Evolutionary conservation across 2,797 vertebrate genomes (phyloP), one percentile per base, ranked within the genome.

Genomic region (Tapera naevia): DNA sequence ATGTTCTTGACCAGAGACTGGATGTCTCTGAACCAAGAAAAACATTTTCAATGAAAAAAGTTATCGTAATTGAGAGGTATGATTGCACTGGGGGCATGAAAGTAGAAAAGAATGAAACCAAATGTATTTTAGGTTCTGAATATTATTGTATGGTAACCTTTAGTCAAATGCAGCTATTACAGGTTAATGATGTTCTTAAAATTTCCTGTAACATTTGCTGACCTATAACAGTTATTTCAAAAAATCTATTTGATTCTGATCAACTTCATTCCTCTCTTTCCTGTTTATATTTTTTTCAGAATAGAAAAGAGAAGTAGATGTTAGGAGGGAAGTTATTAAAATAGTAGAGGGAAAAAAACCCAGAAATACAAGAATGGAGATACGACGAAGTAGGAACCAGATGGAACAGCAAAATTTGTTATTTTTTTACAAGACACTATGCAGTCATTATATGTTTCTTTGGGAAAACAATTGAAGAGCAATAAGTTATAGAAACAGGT

Each of bases 211-310:
- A 48, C 92, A 86, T 70, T 73, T 91, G 48, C 64, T 96, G 96
- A 95, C 95, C 94, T 89, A 67, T 93, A 85, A 71, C 35, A 71
- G 45, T 66, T 95, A 84, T 96, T 96, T 83, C 90, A 70, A 30
- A 79, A 93, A 94, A 95, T 80, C 88, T 74, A 94, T 95, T 96
- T 92, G 27, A 61, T 92, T 90, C 71, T 89, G 53, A 94, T n/a
- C 87, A 95, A 67, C 50, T 89, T 81, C 75, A 87, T 90, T 93
- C 50, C 33, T 89, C 35, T 75, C 25, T 90, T 51, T 73, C n/a
- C 21, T 50, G 8, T 22, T 48, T n/a, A 85, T 66, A 48, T 10
- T 30, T 54, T 33, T 81, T 60, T 48, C 28, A 21, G 4, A 74
- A 71, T 11, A 86, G n/a, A 83, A 82, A 33, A 75, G 14, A 75